Conservation (phyloP, 2,797 vertebrate genomes). For the Pseudochirops cupreus region DNA sequence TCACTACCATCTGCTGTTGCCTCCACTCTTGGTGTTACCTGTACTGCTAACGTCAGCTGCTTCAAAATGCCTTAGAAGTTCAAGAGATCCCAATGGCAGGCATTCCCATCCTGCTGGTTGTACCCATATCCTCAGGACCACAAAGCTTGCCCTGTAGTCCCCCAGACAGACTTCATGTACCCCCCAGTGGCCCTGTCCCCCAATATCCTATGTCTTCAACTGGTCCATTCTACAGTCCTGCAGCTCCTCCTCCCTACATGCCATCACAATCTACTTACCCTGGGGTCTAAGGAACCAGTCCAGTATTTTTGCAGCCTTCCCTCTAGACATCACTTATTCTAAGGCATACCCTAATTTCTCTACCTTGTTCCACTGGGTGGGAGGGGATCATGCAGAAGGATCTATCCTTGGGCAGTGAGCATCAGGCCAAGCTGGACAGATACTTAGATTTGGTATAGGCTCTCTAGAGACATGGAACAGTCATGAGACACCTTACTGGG, state of each 20-base stretch:
- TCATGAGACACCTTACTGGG: conserved; percentile 45
- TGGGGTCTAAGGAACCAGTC: conserved; percentile 85
- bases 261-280: conserved; percentile 89
- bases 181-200: conserved; percentile 71
- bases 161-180: conserved; percentile 85
- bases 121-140: conserved; percentile 89
- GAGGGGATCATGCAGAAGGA: conserved; percentile 11
- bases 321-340: conserved; percentile 26
- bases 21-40: conserved; percentile 96
- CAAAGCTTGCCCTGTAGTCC: conserved; percentile 86
- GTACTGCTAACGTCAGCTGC: conserved; percentile 90
- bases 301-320: conserved; percentile 33
- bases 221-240: conserved; percentile 78
- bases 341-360: conserved; percentile 41
- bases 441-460: conserved; percentile 9
- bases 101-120: conserved; percentile 90
- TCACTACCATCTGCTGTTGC: conserved; percentile 94
- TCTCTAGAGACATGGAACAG: conserved; percentile 4
- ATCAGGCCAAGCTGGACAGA: conserved; percentile 20
- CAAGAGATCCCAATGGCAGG: conserved; percentile 90
- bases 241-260: conserved; percentile 91
- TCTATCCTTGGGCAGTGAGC: background rate
- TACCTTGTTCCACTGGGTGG: conserved; percentile 22
- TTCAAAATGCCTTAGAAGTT: conserved; percentile 81
- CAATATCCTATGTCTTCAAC: conserved; percentile 79